These are phyloP conservation scores for Mesaphorura yosii DNA, from an alignment of 1,140 invertebrate genomes.

Conservation along the genomic window DNA sequence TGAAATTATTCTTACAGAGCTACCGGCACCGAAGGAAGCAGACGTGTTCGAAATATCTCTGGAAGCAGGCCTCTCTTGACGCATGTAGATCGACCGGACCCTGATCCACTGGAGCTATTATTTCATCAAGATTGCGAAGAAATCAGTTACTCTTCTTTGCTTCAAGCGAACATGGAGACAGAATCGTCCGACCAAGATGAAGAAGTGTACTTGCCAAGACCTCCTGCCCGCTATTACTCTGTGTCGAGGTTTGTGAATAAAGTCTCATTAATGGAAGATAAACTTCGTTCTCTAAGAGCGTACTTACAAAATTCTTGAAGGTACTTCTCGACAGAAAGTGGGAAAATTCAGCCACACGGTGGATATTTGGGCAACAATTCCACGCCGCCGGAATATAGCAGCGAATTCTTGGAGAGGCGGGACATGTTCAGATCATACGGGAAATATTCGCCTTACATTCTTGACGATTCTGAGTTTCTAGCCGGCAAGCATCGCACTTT, in stretches of 20 bases:
- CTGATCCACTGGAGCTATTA: slow-evolving; percentile 71
- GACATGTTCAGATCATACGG: too few relatives aligned
- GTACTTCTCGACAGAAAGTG: not conserved
- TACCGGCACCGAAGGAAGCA: too few relatives aligned
- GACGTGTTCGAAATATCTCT: slow-evolving; percentile 65
- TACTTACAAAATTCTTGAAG: not conserved
- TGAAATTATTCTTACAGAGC: too few relatives aligned
- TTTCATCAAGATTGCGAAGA: slow-evolving; percentile 36
- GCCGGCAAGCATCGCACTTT: slow-evolving; percentile 88
- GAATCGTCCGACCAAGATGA: not conserved
- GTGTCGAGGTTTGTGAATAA: not conserved
- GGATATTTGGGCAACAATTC: too few relatives aligned
- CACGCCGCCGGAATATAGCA: too few relatives aligned
- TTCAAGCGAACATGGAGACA: slow-evolving; percentile 46
- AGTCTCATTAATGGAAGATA: not conserved
- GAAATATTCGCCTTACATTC: slow-evolving; percentile 67
- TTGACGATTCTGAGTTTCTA: slow-evolving; percentile 82
- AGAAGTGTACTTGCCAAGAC: not conserved
- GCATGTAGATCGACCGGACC: slow-evolving; percentile 50
- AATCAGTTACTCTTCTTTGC: slow-evolving; percentile 71
- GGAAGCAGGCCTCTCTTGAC: slow-evolving; percentile 68
- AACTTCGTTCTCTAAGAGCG: not conserved
- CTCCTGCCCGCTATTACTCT: too few relatives aligned
- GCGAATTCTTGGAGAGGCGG: too few relatives aligned
- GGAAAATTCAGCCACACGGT: not conserved